These are phyloP conservation scores for Hylyphantes graminicola DNA, from an alignment of 1,140 invertebrate species.

Conservation along the genomic window DNA sequence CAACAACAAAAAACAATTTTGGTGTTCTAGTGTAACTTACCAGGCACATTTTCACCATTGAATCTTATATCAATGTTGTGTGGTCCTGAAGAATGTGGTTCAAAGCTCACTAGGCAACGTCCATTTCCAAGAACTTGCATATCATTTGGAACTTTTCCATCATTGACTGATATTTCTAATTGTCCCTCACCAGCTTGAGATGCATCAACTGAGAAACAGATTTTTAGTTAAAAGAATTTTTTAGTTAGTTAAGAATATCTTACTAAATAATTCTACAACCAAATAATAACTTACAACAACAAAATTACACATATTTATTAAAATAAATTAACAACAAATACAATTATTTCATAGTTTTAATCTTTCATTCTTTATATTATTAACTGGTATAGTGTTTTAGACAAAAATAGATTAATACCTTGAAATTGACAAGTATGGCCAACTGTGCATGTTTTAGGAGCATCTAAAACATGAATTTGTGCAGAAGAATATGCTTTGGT, in stretches of 20 bases:
- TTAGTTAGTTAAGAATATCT: background rate
- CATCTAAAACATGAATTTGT: slow-evolving; percentile 90
- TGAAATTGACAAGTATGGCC: slow-evolving; percentile 93
- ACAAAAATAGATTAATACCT: slow-evolving; percentile 72
- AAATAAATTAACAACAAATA: too few relatives aligned
- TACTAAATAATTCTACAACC: too few relatives aligned
- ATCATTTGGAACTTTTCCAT: slow-evolving; percentile 97
- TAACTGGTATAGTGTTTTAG: too few relatives aligned
- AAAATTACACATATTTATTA: too few relatives aligned
- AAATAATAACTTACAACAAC: too few relatives aligned
- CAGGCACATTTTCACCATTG: slow-evolving; percentile 92
- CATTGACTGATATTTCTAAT: slow-evolving; percentile 97
- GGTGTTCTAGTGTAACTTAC: slow-evolving; percentile 64
- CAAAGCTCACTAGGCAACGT: slow-evolving; percentile 93
- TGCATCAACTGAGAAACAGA: slow-evolving; percentile 81
- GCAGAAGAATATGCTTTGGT: slow-evolving; percentile 94
- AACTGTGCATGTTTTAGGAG: slow-evolving; percentile 81
- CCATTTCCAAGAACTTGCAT: slow-evolving; percentile 95
- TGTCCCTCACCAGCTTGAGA: slow-evolving; percentile 96
- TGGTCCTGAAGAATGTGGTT: slow-evolving; percentile 88
- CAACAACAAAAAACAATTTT: too few relatives aligned
- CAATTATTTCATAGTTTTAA: too few relatives aligned
- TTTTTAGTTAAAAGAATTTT: background rate
- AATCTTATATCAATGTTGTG: slow-evolving; percentile 99
- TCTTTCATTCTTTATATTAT: too few relatives aligned